Base-by-base conservation (phyloP, 2,888 invertebrate species). In the Caenorhabditis imperialis region DNA sequence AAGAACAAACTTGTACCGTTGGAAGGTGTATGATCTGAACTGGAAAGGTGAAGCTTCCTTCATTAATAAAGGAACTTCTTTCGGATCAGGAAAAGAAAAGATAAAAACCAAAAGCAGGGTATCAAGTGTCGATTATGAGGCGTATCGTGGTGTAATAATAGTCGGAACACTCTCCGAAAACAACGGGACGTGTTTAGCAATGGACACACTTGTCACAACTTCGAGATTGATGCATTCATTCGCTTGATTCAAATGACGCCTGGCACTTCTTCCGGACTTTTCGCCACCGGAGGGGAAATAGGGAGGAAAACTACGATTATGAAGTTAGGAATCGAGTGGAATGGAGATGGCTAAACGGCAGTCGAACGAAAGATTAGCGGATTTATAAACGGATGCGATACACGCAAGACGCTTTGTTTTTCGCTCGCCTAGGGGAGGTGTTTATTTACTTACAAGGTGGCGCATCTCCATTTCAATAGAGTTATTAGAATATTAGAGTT, bases 171-270 rank as follows among this genome's bases (percentile, higher is more conserved):
- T 44, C 10, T 16, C n/a, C 33, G 33, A 51, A 23, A 35, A 51
- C 37, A 27, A 30, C 27, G 33, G 48, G 18, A 30, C 23, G 20
- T 12, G 30, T 23, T 37, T 33, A 37, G 33, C 25, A 20, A 51
- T n/a, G 57, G 51, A 48, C 45, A 35, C 48, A 63, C 54, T 63
- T 63, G 63, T 63, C 63, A 63, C 54, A 63, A 63, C 47, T 63
- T 37, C 47, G 54, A 63, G 63, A 63, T 63, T 54, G 63, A 63
- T 63, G 63, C 50, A 10, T 55, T 44, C 42, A 42, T 44, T n/a
- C n/a, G n/a, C n/a, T n/a, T n/a, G n/a, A n/a, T n/a, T n/a, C n/a
- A n/a, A n/a, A n/a, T n/a, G 55, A 20, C 42, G 5, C 42, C 14
- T 55, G n/a, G n/a, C n/a, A n/a, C n/a, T n/a, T n/a, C n/a, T n/a